Evolutionary conservation across 1,140 invertebrate species (phyloP), one percentile per base, ranked within the genome.

Genomic region (Trichogramma pretiosum): DNA sequence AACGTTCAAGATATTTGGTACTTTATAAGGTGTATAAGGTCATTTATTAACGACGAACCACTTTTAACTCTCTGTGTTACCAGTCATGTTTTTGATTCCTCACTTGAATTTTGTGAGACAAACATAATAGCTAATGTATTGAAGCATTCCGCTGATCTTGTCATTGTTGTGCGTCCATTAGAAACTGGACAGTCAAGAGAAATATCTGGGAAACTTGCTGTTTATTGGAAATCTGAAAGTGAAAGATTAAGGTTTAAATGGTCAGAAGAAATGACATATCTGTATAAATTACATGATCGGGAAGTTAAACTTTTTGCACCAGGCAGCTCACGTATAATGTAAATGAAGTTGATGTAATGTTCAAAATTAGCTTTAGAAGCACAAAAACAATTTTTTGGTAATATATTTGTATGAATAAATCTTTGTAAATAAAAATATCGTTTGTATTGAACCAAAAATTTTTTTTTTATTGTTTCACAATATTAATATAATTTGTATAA

Each of bases 251-350:
- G 70, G 54, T 73, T 64, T 62, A 69, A 64, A 48, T 74, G 57
- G 61, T 68, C 55, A 36, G 72, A 60, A 60, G 65, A 65, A 57
- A 65, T 50, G 46, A 58, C 52, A 36, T 79, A 82, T 60, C 70
- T 84, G 16, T 87, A 79, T 53, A 85, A 83, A 68, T 70, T 85
- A 42, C 77, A 77, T 57, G 82, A 86, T 67, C 76, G 77, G 60
- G 80, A 83, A 59, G 74, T 87, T 8, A 82, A 81, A 60, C 72
- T 84, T 34, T 80, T 81, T 61, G 73, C 77, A 44, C 81, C 82
- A 21, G 82, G 83, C 26, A 72, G 61, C 33, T 52, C 48, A 19
- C 39, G 51, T 37, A 40, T 52, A 22, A 53, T 54, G 33, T 54
- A 33, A 43, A 43, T 43, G 10, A 28, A 5, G 5, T 23, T 34